Base-by-base conservation (phyloP, 2,888 invertebrate genomes). In the Mythimna ferrago region DNA sequence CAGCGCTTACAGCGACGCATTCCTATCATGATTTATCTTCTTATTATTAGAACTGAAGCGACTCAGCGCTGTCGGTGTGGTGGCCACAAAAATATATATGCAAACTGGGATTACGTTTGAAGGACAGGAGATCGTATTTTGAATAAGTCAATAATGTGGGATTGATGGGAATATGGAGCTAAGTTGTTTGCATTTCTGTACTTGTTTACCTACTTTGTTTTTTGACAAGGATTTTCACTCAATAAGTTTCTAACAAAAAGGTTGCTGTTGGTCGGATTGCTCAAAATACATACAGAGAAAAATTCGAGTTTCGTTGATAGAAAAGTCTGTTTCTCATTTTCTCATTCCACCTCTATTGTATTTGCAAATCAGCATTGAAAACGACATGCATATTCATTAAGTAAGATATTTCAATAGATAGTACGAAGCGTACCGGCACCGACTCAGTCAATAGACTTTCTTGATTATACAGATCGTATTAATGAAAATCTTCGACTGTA, bases 11-110 rank as follows among this genome's bases (percentile, higher is more conserved):
- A 81, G 71, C 80, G 82, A 69, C 72, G 83, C 69, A 80, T 66
- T 69, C 54, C 56, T 68, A 77, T 75, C 58, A 86, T 85, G 80
- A 85, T 86, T 85, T 82, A 87, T 83, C 62, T 66, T 48, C 68
- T 60, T 80, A 73, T 81, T 86, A 86, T 84, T 79, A 73, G 54
- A 56, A 64, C 71, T 78, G 66, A 75, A 82, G 75, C 76, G 73
- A 71, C 73, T 85, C 76, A 75, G 61, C 72, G 79, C 74, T 73
- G 64, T 60, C 64, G 62, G 68, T 65, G 68, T 35, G 81, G 58
- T 41, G 56, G 44, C 58, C 71, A 67, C 74, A 82, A 80, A 86
- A 82, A 83, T 81, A 71, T 81, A 71, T 80, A 79, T 76, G 75
- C 73, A 73, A 79, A 85, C 72, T 78, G 41, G 70, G 76, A 76